Conservation (phyloP, 1,140 invertebrate genomes). For the Druon quercuslanigerum region DNA sequence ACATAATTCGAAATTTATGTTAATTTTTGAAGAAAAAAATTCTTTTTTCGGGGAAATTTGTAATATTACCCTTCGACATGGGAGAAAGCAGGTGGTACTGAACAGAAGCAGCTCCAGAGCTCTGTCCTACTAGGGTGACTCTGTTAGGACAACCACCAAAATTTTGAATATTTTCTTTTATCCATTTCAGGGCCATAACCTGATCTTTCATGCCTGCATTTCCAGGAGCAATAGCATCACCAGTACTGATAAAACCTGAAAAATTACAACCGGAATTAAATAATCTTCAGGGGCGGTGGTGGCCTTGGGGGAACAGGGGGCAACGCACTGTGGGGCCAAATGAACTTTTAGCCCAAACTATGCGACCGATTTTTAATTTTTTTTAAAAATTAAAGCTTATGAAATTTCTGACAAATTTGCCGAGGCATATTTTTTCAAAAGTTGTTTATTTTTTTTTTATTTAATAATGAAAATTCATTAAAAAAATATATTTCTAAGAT, state of each 20-base stretch:
- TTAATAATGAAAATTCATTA: too few relatives aligned
- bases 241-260: slow-evolving; percentile 73
- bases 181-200: slow-evolving; percentile 77
- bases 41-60: not conserved
- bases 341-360: too few relatives aligned
- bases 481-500: too few relatives aligned
- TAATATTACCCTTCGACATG: slow-evolving; percentile 77
- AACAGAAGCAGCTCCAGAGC: slow-evolving; percentile 79
- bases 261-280: not conserved
- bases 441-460: too few relatives aligned
- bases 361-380: too few relatives aligned
- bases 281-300: not conserved
- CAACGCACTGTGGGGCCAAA: too few relatives aligned
- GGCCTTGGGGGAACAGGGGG: too few relatives aligned
- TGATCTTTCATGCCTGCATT: slow-evolving; percentile 80
- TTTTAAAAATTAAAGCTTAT: too few relatives aligned
- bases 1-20: not conserved
- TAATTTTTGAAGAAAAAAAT: slow-evolving; percentile 14
- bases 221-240: slow-evolving; percentile 77
- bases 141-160: slow-evolving; percentile 85
- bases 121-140: slow-evolving; percentile 87
- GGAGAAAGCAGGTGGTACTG: slow-evolving; percentile 76
- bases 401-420: too few relatives aligned
- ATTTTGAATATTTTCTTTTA: slow-evolving; percentile 76
- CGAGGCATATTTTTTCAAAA: too few relatives aligned